Conservation (phyloP, 2,797 vertebrate species). For the Sparidentex hasta region DNA sequence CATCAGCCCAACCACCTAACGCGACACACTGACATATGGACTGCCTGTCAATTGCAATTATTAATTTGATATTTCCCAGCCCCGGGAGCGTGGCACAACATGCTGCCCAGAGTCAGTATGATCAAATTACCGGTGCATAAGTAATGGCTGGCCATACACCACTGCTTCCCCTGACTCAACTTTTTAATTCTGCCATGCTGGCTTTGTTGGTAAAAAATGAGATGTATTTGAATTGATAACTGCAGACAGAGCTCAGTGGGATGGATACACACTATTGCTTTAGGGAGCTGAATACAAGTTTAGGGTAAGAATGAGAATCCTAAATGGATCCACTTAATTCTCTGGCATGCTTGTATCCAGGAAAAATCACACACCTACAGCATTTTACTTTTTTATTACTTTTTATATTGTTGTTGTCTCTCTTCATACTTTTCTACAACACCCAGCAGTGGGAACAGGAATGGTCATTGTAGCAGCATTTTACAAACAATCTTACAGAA, state of each 20-base stretch:
- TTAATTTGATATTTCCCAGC: constrained; percentile 79
- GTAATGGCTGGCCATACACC: constrained; percentile 76
- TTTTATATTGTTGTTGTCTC: constrained; percentile 26
- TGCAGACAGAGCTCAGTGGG: constrained; percentile 37
- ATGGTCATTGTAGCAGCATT: constrained; percentile 1
- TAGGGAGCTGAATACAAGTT: constrained; percentile 43
- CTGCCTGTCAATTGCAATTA: constrained; percentile 79
- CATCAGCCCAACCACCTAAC: constrained; percentile 48
- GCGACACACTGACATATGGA: constrained; percentile 73
- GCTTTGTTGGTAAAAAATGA: constrained; percentile 49
- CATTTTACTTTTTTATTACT: constrained; percentile 31
- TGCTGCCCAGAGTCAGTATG: constrained; percentile 70
- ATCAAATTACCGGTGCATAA: constrained; percentile 81
- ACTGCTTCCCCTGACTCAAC: constrained; percentile 65
- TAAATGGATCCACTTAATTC: constrained; percentile 31
- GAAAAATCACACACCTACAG: constrained; percentile 18
- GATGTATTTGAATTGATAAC: constrained; percentile 69
- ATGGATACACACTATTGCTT: constrained; percentile 43
- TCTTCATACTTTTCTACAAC: constrained; percentile 6
- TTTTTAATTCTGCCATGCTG: constrained; percentile 68
- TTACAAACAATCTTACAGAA: constrained; percentile 15
- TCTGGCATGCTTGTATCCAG: constrained; percentile 28
- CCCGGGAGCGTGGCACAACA: constrained; percentile 63
- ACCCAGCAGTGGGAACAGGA: constrained; percentile 12
- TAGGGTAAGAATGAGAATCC: constrained; percentile 28